Percentiles rank a stretch among this genome's conserved stretches.
phyloP scores from a whole-genome alignment of 2,888 invertebrate species.

The Halictus ligatus region DNA sequence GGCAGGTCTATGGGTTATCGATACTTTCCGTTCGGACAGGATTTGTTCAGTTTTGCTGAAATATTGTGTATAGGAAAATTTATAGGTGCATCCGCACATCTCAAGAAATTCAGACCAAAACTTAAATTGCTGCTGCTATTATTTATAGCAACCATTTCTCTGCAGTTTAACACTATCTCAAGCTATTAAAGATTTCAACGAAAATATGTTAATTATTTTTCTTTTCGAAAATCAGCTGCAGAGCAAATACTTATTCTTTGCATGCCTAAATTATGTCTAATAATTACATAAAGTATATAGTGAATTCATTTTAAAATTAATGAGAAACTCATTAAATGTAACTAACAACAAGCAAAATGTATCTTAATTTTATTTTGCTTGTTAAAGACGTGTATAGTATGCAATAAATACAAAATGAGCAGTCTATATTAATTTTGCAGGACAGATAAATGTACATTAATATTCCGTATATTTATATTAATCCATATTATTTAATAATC shows the following conservation, averaged over 20 bases:
- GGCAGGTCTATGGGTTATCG: constrained; percentile 2
- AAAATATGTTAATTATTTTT: neutral
- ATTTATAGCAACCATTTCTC: no score
- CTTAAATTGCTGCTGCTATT: neutral
- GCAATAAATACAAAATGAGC: neutral
- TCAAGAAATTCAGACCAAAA: neutral
- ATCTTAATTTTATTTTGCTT: neutral
- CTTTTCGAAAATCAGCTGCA: neutral
- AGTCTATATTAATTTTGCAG: neutral
- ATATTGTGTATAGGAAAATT: neutral
- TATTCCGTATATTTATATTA: no score
- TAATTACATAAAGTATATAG: no score
- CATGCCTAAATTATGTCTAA: neutral
- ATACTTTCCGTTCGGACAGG: neutral
- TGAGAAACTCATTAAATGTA: no score
- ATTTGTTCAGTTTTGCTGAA: neutral
- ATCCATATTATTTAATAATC: neutral
- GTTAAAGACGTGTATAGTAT: neutral
- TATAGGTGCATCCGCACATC: neutral
- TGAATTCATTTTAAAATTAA: no score
- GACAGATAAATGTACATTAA: neutral
- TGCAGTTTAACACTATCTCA: neutral
- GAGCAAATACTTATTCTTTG: neutral
- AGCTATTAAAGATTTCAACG: neutral
- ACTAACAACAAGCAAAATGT: neutral